Evolutionary conservation across 2,888 invertebrate species (phyloP), one percentile per base, ranked within the genome.

Genomic region (Hoplodrina blanda): DNA sequence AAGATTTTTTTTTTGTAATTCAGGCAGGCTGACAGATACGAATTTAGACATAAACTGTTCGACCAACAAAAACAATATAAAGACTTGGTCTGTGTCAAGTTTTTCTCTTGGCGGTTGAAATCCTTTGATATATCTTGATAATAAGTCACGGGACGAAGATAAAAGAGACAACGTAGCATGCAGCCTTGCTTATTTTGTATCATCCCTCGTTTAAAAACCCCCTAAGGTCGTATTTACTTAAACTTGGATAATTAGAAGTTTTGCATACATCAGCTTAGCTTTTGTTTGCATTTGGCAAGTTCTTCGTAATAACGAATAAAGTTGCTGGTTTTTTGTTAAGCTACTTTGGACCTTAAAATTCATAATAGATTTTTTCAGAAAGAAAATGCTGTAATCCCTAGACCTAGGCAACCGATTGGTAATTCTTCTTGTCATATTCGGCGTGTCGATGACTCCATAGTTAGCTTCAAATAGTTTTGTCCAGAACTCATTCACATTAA

Each of bases 111-210:
- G 61, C 41, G 25, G 37, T 67, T 41, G 15, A 62, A 55, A 78
- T 55, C 60, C 55, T 78, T 73, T 62, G 74, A 73, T 63, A 33
- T 25, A 78, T 68, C 54, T 62, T 60, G 41, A 73, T 68, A 60
- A 49, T 62, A 67, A 46, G 62, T 73, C 57, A 62, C 62, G 17
- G 52, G 67, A 44, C 46, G 52, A 4, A 56, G 33, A 78, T 73
- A 67, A 78, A 76, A 33, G 62, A 53, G 20, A 52, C 13, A 52
- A 53, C 11, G 17, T 65, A 44, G 25, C 15, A 15, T 11, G n/a
- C 8, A 17, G 54, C 17, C 11, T 59, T 37, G 8, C n/a, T 72
- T 52, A 30, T 25, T 60, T 54, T 67, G 50, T 73, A 53, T 44
- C 33, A 50, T 57, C 37, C 41, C n/a, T 56, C 10, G 52, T 62